Evolutionary conservation across 2,797 vertebrate species (phyloP).

Genomic region (Notolabrus celidotus): DNA sequence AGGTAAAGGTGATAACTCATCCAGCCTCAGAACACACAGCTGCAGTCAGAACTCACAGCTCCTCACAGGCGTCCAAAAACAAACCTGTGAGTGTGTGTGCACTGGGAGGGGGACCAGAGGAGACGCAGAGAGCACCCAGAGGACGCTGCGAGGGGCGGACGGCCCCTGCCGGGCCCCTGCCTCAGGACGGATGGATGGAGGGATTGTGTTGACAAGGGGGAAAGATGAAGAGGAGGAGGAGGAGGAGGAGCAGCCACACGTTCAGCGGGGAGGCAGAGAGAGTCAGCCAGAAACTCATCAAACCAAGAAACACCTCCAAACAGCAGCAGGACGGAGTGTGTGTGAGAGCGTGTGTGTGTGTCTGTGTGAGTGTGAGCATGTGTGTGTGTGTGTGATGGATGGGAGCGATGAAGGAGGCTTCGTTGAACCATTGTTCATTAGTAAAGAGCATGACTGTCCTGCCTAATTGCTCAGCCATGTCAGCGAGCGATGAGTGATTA

Average conservation of each 20-base stretch:
- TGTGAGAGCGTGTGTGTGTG: slow-evolving; percentile 26
- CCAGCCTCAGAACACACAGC: slow-evolving; percentile 6
- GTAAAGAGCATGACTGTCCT: slow-evolving; percentile 74
- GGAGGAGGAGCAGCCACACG: slow-evolving; percentile 71
- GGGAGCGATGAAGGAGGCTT: slow-evolving; percentile 66
- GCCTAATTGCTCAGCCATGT: slow-evolving; percentile 76
- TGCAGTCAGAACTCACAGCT: slow-evolving; percentile 59
- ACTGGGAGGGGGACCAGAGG: slow-evolving; percentile 43
- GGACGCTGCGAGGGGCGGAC: slow-evolving; percentile 77
- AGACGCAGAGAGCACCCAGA: slow-evolving; percentile 77
- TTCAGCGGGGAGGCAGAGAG: slow-evolving; percentile 81
- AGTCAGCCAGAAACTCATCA: slow-evolving; percentile 82
- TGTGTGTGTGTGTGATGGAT: slow-evolving; percentile 67
- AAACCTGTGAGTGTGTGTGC: slow-evolving; percentile 23
- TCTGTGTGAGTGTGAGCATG: slow-evolving; percentile 24
- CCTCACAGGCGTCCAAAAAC: slow-evolving; percentile 40
- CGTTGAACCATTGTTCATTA: slow-evolving; percentile 78
- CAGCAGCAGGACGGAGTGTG: slow-evolving; percentile 62
- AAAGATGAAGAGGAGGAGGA: slow-evolving; percentile 72
- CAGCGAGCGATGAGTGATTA: slow-evolving; percentile 67
- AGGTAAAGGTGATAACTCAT: not conserved
- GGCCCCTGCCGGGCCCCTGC: slow-evolving; percentile 67
- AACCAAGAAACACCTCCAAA: slow-evolving; percentile 80
- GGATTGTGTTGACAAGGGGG: slow-evolving; percentile 84
- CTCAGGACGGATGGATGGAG: slow-evolving; percentile 75